Conservation (phyloP, 2,113 vertebrate species). For the Sceloporus undulatus region DNA sequence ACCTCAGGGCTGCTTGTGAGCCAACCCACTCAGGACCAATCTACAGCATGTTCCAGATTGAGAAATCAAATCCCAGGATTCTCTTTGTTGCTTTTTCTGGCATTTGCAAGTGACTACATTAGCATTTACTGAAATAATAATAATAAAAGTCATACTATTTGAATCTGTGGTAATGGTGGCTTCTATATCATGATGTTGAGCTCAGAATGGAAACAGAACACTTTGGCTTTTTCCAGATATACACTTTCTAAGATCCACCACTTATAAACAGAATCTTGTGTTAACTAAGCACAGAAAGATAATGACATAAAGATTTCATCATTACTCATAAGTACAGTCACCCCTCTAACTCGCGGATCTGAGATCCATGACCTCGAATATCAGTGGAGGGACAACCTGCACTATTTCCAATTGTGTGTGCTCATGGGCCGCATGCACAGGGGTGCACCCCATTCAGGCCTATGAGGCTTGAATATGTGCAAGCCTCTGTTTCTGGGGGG, state of each 20-base stretch:
- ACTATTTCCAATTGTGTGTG: no score
- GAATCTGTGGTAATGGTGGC: slow-evolving; percentile 21
- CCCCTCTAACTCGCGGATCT: no score
- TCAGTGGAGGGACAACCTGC: no score
- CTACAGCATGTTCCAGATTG: background rate
- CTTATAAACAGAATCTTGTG: slow-evolving; percentile 45
- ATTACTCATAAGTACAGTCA: background rate
- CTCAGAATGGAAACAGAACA: background rate
- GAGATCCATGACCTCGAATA: no score
- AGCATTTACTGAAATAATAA: slow-evolving; percentile 36
- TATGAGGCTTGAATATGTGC: no score
- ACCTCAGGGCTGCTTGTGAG: background rate
- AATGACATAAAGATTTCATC: slow-evolving; percentile 40
- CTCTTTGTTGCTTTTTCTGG: slow-evolving; percentile 12
- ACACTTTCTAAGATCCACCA: background rate
- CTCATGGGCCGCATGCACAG: no score
- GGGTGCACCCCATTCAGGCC: no score
- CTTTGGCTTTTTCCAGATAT: slow-evolving; percentile 5
- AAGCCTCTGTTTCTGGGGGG: no score
- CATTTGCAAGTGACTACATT: slow-evolving; percentile 47
- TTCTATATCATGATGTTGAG: slow-evolving; percentile 25
- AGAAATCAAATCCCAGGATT: slow-evolving; percentile 28
- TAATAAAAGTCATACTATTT: slow-evolving; percentile 45
- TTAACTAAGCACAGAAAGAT: slow-evolving; percentile 38
- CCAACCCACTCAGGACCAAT: background rate